Percentiles rank a stretch among this genome's conserved stretches.
Evolutionary conservation across 2,797 vertebrate species (phyloP).

Genomic region (Phrynocephalus guinanensis): DNA sequence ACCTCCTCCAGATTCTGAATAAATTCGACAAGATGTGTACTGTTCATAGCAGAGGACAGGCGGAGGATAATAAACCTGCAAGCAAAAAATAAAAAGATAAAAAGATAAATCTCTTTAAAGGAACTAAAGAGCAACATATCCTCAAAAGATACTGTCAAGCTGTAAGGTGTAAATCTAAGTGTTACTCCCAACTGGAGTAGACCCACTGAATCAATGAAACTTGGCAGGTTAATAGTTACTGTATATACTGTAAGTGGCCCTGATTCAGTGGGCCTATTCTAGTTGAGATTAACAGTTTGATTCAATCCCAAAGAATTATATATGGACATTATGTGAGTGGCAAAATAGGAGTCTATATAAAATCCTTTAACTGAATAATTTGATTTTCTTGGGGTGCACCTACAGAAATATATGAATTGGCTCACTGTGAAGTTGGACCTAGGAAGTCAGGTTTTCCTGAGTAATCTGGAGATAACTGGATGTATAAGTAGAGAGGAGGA

Average conservation of each 20-base stretch:
- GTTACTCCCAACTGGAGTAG: too few species aligned
- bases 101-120: neutral
- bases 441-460: too few species aligned
- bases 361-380: neutral
- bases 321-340: neutral
- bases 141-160: neutral
- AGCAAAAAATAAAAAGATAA: neutral
- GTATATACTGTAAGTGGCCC: too few species aligned
- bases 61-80: conserved; percentile 84
- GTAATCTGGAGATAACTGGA: too few species aligned
- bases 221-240: too few species aligned
- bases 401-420: too few species aligned
- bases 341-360: neutral
- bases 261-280: too few species aligned
- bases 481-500: too few species aligned
- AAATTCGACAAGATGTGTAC: conserved; percentile 74
- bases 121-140: neutral
- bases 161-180: neutral
- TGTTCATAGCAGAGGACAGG: conserved; percentile 77
- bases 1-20: conserved; percentile 83
- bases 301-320: neutral
- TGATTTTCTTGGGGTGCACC: neutral
- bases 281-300: neutral
- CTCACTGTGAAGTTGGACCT: too few species aligned
- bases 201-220: too few species aligned